Evolutionary conservation across 2,888 invertebrate genomes (phyloP).

Genomic region (Creontiades dilutus): DNA sequence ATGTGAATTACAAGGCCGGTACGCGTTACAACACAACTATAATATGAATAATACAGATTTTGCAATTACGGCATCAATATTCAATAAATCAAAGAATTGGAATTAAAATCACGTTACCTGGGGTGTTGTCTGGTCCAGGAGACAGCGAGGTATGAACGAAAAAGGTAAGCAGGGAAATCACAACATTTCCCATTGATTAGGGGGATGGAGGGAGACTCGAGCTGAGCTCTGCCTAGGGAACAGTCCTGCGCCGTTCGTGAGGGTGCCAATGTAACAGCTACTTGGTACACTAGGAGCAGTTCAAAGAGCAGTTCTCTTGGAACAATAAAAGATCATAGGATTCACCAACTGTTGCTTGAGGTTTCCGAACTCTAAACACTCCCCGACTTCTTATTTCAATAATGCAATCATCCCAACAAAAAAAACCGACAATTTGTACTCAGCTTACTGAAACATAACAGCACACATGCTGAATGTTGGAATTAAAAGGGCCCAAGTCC

Average conservation of each 20-base stretch:
- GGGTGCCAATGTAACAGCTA: neutral
- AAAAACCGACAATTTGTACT: no score
- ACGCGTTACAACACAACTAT: no score
- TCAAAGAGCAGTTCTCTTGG: neutral
- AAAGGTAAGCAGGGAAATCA: constrained; percentile 47
- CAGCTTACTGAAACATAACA: no score
- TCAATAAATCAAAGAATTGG: neutral
- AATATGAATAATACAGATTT: neutral
- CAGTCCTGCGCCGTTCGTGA: neutral
- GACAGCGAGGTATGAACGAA: neutral
- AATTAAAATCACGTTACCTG: constrained; percentile 12
- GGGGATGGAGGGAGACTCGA: neutral
- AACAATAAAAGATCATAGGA: neutral
- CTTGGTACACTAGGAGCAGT: no score
- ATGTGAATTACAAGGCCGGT: no score
- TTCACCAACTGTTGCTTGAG: neutral
- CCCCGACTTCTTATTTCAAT: no score
- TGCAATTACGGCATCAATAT: neutral
- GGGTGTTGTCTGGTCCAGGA: constrained; percentile 37
- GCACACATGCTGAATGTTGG: no score
- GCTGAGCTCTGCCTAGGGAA: neutral
- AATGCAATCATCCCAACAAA: no score
- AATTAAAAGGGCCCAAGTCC: no score
- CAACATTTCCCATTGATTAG: constrained; percentile 57
- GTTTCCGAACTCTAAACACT: no score